Conservation (phyloP, 1,140 invertebrate genomes). For the Calosoma granatense region DNA sequence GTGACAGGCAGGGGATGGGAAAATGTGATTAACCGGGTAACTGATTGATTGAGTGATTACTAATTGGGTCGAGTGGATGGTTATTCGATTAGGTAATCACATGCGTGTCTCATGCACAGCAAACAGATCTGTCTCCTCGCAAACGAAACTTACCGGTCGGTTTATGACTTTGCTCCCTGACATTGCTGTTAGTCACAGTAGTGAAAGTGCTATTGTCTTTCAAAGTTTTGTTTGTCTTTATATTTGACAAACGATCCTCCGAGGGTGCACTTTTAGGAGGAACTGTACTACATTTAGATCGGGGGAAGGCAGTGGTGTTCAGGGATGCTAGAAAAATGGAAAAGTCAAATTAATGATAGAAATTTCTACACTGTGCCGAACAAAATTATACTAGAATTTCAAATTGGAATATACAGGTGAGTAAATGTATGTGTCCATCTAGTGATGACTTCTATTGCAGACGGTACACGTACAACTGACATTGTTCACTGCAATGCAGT, state of each 20-base stretch:
- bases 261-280: slow-evolving; percentile 29
- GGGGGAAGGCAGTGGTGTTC: slow-evolving; percentile 34
- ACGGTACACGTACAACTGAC: no score
- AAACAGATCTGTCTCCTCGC: no score
- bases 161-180: not conserved
- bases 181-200: not conserved
- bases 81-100: no score
- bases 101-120: no score
- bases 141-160: not conserved
- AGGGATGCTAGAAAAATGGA: slow-evolving; percentile 36
- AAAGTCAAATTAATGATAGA: slow-evolving; percentile 5
- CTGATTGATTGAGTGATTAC: no score
- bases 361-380: not conserved
- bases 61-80: no score
- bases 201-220: not conserved
- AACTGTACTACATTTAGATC: slow-evolving; percentile 35
- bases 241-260: slow-evolving; percentile 32
- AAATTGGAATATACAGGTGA: not conserved
- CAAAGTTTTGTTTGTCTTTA: slow-evolving; percentile 32
- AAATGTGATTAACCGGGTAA: no score
- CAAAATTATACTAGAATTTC: not conserved
- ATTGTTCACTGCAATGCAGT: no score
- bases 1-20: no score
- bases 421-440: no score
- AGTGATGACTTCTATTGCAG: no score